Evolutionary conservation across 1,140 invertebrate genomes (phyloP).

Genomic region (Liolophura sinensis): DNA sequence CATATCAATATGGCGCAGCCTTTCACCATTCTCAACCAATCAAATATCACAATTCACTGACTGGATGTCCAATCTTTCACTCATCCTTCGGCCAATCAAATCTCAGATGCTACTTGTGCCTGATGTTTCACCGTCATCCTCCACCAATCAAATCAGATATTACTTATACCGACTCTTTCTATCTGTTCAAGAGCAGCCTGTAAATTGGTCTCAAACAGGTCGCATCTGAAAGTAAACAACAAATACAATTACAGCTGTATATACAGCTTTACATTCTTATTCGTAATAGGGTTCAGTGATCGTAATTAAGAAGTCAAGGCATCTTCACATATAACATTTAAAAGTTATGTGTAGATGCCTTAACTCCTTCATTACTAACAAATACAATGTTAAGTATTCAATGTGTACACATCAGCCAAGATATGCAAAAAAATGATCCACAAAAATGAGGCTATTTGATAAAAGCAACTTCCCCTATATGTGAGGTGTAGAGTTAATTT

Average conservation of each 20-base stretch:
- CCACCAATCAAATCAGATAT: constrained; percentile 21
- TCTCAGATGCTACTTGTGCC: too few relatives aligned
- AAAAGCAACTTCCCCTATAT: too few relatives aligned
- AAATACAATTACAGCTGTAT: constrained; percentile 14
- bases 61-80: too few relatives aligned
- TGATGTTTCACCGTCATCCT: too few relatives aligned
- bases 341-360: neutral
- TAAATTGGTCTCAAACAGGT: constrained; percentile 92
- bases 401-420: neutral
- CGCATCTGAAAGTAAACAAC: constrained; percentile 70
- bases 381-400: neutral
- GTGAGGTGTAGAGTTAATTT: too few relatives aligned
- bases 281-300: neutral
- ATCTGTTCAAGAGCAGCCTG: constrained; percentile 80
- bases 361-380: neutral
- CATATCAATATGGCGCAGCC: too few relatives aligned
- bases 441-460: too few relatives aligned
- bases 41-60: too few relatives aligned
- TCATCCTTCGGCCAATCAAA: too few relatives aligned
- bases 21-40: too few relatives aligned
- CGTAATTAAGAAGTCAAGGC: neutral
- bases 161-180: constrained; percentile 39
- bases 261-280: neutral
- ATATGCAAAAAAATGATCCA: too few relatives aligned
- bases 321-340: neutral